These are phyloP conservation scores for Drosophila simulans DNA, from an alignment of 1,140 invertebrate species.

Conservation along the genomic window DNA sequence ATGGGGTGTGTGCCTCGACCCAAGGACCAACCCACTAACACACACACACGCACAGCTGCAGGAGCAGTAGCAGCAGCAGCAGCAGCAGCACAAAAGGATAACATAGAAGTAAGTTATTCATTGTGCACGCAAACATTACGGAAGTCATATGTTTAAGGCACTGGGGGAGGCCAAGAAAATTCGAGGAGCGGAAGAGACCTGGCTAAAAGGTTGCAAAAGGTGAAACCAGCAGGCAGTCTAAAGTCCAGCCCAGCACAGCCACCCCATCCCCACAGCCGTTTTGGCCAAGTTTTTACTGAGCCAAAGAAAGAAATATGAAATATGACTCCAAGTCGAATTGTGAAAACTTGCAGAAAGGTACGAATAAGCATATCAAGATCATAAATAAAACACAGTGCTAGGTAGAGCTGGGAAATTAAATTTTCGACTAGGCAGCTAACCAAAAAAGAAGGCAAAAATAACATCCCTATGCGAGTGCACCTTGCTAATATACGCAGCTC, in stretches of 20 bases:
- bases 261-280: background rate
- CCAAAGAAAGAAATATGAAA: conserved; percentile 73
- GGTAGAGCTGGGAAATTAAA: conserved; percentile 76
- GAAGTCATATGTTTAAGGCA: conserved; percentile 81
- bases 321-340: conserved; percentile 82
- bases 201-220: conserved; percentile 56
- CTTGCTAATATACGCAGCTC: conserved; percentile 79
- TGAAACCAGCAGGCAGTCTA: conserved; percentile 53
- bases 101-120: conserved; percentile 81
- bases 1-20: conserved; percentile 1
- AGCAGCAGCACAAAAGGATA: conserved; percentile 68
- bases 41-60: conserved; percentile 25
- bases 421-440: conserved; percentile 74
- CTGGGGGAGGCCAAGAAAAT: conserved; percentile 31
- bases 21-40: conserved; percentile 17
- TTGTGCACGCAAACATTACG: conserved; percentile 83
- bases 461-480: conserved; percentile 49
- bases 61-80: conserved; percentile 1
- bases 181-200: conserved; percentile 39
- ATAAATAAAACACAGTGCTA: conserved; percentile 73
- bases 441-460: conserved; percentile 16
- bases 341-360: conserved; percentile 83
- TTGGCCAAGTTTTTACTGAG: conserved; percentile 60
- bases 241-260: background rate
- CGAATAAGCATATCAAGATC: conserved; percentile 81